Percentiles rank a stretch among this genome's conserved stretches.
Conservation (phyloP, 2,797 vertebrate species). For the Thalassophryne amazonica region DNA sequence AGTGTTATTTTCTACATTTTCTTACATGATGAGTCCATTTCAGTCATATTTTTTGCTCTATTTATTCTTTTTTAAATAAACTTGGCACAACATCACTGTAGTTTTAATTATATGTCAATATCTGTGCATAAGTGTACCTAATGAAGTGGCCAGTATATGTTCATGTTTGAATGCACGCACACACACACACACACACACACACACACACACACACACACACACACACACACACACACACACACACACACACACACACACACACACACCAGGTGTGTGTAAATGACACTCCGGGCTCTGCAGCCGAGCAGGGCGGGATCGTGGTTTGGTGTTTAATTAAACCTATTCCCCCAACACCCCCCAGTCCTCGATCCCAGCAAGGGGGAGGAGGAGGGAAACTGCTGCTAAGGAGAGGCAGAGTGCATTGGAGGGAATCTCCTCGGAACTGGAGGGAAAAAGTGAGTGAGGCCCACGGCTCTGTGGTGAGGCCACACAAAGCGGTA, state of each 20-base stretch:
- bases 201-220: slow-evolving; percentile 59
- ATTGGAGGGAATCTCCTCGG: slow-evolving; percentile 67
- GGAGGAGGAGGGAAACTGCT: slow-evolving; percentile 68
- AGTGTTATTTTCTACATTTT: too few relatives aligned
- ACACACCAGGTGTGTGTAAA: too few relatives aligned
- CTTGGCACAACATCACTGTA: too few relatives aligned
- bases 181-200: slow-evolving; percentile 8
- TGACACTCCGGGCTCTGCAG: slow-evolving; percentile 42
- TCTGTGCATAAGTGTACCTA: too few relatives aligned
- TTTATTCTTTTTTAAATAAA: too few relatives aligned
- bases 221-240: neutral
- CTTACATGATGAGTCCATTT: too few relatives aligned
- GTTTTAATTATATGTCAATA: too few relatives aligned
- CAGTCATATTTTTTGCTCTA: too few relatives aligned
- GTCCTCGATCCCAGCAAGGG: slow-evolving; percentile 59
- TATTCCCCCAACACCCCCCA: slow-evolving; percentile 32
- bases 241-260: slow-evolving; percentile 25
- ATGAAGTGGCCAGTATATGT: slow-evolving; percentile 6
- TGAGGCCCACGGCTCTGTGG: neutral
- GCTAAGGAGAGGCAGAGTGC: slow-evolving; percentile 73
- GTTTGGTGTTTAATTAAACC: slow-evolving; percentile 76
- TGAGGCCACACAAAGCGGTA: too few relatives aligned
- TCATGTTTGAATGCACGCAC: neutral
- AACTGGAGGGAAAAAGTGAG: slow-evolving; percentile 64
- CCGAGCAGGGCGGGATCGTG: slow-evolving; percentile 47